Conservation (phyloP, 2,888 invertebrate genomes). For the Drosophila robusta region DNA sequence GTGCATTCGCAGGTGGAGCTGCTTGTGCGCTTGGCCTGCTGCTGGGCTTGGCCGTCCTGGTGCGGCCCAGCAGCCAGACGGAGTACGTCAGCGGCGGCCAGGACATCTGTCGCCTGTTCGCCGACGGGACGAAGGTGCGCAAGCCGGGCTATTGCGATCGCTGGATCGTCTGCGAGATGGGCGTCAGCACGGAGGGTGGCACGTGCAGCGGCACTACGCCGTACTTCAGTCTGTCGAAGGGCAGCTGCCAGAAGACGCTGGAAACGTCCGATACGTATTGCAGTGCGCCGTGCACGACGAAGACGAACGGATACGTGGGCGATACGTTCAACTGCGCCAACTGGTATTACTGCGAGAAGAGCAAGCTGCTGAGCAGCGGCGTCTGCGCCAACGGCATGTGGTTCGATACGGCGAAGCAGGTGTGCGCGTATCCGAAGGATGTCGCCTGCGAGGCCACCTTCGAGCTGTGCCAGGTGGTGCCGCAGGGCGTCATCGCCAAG, state of each 20-base stretch:
- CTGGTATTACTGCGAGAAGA: constrained; percentile 68
- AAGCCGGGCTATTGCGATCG: constrained; percentile 72
- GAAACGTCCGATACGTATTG: constrained; percentile 65
- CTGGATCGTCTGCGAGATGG: constrained; percentile 62
- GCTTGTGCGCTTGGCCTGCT: constrained; percentile 22
- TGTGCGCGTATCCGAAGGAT: constrained; percentile 62
- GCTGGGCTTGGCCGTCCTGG: constrained; percentile 25
- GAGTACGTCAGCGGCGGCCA: constrained; percentile 39
- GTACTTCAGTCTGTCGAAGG: constrained; percentile 26
- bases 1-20: constrained; percentile 26
- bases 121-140: constrained; percentile 65
- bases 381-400: constrained; percentile 52
- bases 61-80: constrained; percentile 51
- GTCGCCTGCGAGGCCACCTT: constrained; percentile 57
- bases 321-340: constrained; percentile 69
- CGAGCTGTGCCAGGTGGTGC: constrained; percentile 69
- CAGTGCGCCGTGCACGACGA: constrained; percentile 45
- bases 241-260: constrained; percentile 5
- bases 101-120: constrained; percentile 74
- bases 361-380: constrained; percentile 20
- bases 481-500: constrained; percentile 23
- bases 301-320: constrained; percentile 54
- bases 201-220: constrained; percentile 17
- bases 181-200: neutral
- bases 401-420: constrained; percentile 49